A percentile compares a stretch with the other conserved stretches of the same genome.
Evolutionary conservation across 2,113 vertebrate genomes (phyloP).

Genomic region (Ifrita kowaldi): DNA sequence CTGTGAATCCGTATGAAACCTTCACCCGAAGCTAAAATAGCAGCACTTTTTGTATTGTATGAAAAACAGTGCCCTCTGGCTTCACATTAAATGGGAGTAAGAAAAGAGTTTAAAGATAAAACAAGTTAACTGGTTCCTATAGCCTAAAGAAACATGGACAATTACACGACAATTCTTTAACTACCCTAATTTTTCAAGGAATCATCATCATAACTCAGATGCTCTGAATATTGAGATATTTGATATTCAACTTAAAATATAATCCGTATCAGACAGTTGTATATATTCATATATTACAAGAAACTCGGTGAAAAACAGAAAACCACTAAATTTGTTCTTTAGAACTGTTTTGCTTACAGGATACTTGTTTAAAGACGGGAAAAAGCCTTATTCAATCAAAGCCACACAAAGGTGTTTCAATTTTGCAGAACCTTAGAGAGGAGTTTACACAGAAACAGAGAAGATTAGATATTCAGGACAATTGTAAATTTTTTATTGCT

Average conservation of each 20-base stretch:
- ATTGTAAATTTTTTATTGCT: neutral
- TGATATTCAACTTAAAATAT: neutral
- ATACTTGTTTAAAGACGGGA: neutral
- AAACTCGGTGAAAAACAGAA: neutral
- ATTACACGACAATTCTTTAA: neutral
- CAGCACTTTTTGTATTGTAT: neutral
- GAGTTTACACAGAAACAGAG: neutral
- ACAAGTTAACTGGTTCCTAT: neutral
- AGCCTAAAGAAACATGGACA: neutral
- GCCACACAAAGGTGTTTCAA: neutral
- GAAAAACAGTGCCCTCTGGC: slow-evolving; percentile 8
- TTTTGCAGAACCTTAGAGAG: neutral
- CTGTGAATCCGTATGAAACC: neutral
- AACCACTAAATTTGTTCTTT: neutral
- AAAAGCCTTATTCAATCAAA: neutral
- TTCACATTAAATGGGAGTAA: neutral
- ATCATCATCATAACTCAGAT: neutral
- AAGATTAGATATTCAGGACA: neutral
- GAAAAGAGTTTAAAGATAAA: neutral
- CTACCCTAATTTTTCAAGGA: neutral
- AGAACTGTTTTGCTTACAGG: neutral
- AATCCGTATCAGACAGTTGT: neutral
- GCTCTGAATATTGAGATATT: neutral
- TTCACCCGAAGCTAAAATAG: neutral
- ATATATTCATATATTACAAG: neutral